Percentiles rank a stretch among this genome's conserved stretches.
phyloP scores from a whole-genome alignment of 2,113 vertebrate species.

The Alectura lathami region DNA sequence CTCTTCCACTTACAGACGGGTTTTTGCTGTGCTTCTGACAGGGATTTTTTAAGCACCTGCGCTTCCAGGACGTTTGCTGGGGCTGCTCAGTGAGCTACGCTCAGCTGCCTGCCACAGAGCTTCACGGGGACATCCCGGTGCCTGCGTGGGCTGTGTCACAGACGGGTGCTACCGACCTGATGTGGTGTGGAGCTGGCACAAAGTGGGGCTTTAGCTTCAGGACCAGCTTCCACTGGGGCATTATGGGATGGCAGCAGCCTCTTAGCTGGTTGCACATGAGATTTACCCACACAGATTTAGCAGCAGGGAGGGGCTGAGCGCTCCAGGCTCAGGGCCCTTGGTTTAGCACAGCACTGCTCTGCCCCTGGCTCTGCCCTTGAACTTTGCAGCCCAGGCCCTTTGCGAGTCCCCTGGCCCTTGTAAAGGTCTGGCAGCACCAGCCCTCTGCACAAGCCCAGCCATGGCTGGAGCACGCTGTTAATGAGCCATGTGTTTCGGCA shows the following conservation, averaged over 20 bases:
- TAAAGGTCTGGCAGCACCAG: background rate
- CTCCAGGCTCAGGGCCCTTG: background rate
- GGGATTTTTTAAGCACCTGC: background rate
- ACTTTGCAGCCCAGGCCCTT: background rate
- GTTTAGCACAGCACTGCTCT: background rate
- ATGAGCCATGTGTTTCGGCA: background rate
- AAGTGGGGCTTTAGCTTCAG: background rate
- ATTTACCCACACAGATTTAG: background rate
- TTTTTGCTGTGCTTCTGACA: slow-evolving; percentile 19
- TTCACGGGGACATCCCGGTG: accelerated
- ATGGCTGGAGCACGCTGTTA: background rate
- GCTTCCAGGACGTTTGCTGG: background rate
- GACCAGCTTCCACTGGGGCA: background rate
- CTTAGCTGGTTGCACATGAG: background rate
- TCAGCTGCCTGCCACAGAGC: accelerated
- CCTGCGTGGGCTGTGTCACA: accelerated
- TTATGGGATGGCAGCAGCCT: background rate
- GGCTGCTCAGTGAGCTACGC: background rate
- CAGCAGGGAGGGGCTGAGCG: background rate
- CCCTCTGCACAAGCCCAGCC: background rate
- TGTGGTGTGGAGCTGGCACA: background rate
- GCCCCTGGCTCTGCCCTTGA: background rate
- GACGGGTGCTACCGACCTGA: background rate
- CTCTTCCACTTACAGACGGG: slow-evolving; percentile 40
- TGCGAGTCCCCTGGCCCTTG: accelerated